Evolutionary conservation across 2,113 vertebrate genomes (phyloP), one percentile per base, ranked within the genome.

Genomic region (Coreoperca whiteheadi): DNA sequence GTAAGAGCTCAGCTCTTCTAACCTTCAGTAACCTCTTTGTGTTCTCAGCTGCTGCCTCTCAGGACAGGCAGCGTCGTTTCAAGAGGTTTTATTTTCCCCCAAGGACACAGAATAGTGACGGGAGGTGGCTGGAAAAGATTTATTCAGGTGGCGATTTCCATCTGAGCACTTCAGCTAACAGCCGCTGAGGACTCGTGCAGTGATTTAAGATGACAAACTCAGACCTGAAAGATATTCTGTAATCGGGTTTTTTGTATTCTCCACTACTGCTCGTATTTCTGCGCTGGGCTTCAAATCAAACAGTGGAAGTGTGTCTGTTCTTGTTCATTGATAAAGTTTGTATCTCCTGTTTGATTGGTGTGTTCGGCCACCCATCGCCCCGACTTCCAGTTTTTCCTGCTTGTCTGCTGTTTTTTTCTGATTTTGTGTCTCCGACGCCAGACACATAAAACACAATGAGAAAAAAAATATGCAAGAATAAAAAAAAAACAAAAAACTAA

Each of bases 111-210:
- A 3, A 1, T 9, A 8, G 51, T 4, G 48, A 65, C 0, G 34
- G 23, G 46, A 39, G 23, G 68, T 8, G 15, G 50, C 23, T n/a
- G 39, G 1, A 14, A 9, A 8, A 23, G 30, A 51, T 70, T 70
- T 79, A 79, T 65, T 51, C n/a, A n/a, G n/a, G 43, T 8, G n/a
- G 20, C 50, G 32, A 43, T 71, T 70, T 80, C 50, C 65, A 68
- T 63, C 63, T 23, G 69, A 77, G 74, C 74, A 21, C 66, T 65
- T 64, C 8, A 56, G 81, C 57, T 16, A 53, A 43, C 61, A 57
- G 63, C 34, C 32, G 6, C 0, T 0, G 39, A n/a, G 1, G 71
- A 66, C 39, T 21, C 39, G 23, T 43, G 12, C 4, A 7, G 0
- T 18, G 63, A 57, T 43, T 72, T 2, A 28, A 28, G 2, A 7